Conservation (phyloP, 2,888 invertebrate species). For the Ectropis crepuscularia region DNA sequence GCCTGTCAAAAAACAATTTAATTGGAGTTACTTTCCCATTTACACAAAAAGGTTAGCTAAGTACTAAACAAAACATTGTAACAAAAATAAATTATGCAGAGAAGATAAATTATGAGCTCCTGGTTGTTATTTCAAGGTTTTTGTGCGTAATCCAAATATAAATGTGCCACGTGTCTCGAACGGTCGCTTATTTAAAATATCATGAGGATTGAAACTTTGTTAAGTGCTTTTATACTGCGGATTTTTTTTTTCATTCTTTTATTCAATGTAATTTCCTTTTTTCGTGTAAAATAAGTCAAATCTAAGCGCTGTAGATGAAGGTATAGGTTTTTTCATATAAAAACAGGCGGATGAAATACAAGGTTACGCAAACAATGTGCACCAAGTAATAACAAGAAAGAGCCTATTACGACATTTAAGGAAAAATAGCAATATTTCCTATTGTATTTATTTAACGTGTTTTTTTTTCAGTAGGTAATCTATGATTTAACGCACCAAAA, state of each 20-base stretch:
- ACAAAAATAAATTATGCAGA: constrained; percentile 45
- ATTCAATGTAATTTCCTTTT: not conserved
- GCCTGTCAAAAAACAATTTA: constrained; percentile 43
- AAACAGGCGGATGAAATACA: too few relatives aligned
- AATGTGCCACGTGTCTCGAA: constrained; percentile 39
- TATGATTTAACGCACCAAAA: too few relatives aligned
- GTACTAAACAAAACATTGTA: constrained; percentile 41
- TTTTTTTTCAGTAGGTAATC: too few relatives aligned
- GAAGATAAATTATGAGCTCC: constrained; percentile 43
- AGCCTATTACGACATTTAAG: too few relatives aligned
- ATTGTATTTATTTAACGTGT: too few relatives aligned
- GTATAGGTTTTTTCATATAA: too few relatives aligned
- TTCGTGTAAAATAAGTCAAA: not conserved
- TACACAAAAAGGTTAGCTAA: constrained; percentile 38
- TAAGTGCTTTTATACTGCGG: constrained; percentile 3
- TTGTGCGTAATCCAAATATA: constrained; percentile 38
- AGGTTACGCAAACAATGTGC: too few relatives aligned
- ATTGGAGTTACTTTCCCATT: constrained; percentile 45
- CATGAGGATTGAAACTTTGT: constrained; percentile 12
- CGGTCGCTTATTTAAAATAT: constrained; percentile 37
- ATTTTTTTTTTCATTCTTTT: not conserved
- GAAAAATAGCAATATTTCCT: too few relatives aligned
- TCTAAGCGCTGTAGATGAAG: too few relatives aligned
- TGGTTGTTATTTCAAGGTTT: constrained; percentile 33
- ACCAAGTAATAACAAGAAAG: too few relatives aligned